Base-by-base conservation (phyloP, 2,888 invertebrate species). In the Lepidochrysops patricia region DNA sequence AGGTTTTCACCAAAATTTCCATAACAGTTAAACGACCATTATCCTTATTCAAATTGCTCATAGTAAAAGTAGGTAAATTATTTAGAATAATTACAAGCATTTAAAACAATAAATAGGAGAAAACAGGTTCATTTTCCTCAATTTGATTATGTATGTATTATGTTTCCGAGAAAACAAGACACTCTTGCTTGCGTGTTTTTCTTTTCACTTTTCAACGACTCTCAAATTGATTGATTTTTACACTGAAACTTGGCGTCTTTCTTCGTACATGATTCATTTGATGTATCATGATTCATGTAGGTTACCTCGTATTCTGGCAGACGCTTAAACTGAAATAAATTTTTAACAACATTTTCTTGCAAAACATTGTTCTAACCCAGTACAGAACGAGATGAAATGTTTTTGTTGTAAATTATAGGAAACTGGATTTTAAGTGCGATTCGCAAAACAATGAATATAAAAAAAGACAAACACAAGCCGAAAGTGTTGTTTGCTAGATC, bases 211-310 rank as follows among this genome's bases (percentile, higher is more conserved):
- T 37, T 35, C 48, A 48, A 34, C 57, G 60, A 35, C 56, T 48
- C 25, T 29, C 43, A 29, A 35, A 52, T 27, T 57, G 32, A 62
- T 60, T 60, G 57, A 57, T 60, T 60, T 49, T 43, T 23, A 56
- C 27, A 48, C 26, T 13, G 29, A 32, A 13, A 26, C 23, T 34
- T 5, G 15, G 35, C 35, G 60, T 37, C 34, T 29, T 62, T 62
- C 60, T 60, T 27, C 32, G 49, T 57, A 58, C 48, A 35, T 60
- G 60, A 60, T 25, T 58, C 62, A 62, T 50, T 37, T 9, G 29
- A n/a, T n/a, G 57, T n/a, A n/a, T n/a, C n/a, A n/a, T n/a, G n/a
- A n/a, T n/a, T n/a, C n/a, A 62, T 57, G 56, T 62, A 35, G 62
- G 56, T 58, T 56, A 58, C 13, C 58, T 54, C 12, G 54, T 54